Evolutionary conservation across 2,113 vertebrate species (phyloP).

Genomic region (Nothobranchius kuhntae): DNA sequence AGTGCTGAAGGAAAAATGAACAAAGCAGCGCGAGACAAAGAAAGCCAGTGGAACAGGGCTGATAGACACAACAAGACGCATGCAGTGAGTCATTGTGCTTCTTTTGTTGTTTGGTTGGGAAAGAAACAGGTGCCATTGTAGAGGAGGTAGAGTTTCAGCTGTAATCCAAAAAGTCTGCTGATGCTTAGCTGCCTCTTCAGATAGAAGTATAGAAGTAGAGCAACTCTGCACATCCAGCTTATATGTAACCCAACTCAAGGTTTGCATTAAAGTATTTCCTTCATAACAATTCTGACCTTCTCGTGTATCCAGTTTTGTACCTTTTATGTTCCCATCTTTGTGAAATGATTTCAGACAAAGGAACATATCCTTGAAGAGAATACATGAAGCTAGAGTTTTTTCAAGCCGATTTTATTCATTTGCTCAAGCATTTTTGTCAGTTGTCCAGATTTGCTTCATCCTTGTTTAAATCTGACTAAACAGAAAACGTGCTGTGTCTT

Average conservation of each 20-base stretch:
- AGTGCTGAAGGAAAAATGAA: constrained; percentile 8
- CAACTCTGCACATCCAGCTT: neutral
- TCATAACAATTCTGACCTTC: constrained; percentile 14
- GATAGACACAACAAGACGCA: neutral
- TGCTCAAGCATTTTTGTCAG: constrained; percentile 56
- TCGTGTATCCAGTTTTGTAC: constrained; percentile 1
- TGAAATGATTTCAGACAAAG: neutral
- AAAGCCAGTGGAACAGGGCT: neutral
- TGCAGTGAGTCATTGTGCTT: neutral
- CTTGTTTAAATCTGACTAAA: constrained; percentile 51
- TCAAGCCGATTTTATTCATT: constrained; percentile 5
- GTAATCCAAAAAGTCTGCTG: constrained; percentile 12
- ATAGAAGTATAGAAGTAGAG: neutral
- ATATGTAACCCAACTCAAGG: constrained; percentile 17
- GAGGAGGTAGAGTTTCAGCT: neutral
- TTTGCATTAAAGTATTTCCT: neutral
- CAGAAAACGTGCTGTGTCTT: constrained; percentile 41
- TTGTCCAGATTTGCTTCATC: constrained; percentile 39
- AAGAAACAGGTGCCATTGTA: constrained; percentile 3
- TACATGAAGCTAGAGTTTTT: constrained; percentile 10
- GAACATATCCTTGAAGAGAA: neutral
- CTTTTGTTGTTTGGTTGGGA: neutral
- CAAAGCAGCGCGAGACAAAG: neutral
- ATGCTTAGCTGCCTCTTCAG: constrained; percentile 2
- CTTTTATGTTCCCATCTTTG: constrained; percentile 6